Conservation (phyloP, 2,797 vertebrate species). For the Stomatorhinus walkeri region DNA sequence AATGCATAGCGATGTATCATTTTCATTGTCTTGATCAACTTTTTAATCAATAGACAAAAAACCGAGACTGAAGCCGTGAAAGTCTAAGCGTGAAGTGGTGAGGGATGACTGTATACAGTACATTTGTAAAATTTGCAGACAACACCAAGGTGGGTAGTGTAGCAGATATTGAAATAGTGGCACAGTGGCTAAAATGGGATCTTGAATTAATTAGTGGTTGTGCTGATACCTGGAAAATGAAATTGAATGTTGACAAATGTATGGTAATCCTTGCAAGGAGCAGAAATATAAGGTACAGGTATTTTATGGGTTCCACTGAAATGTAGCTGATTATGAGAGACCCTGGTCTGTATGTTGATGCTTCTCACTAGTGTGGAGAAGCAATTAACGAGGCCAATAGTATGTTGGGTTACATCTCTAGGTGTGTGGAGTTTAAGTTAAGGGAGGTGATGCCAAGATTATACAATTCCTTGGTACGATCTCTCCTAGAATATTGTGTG, state of each 20-base stretch:
- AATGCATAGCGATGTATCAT: no score
- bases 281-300: not conserved
- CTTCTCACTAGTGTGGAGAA: not conserved
- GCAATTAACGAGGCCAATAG: not conserved
- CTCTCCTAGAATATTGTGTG: not conserved
- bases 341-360: not conserved
- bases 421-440: not conserved
- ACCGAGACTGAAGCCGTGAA: no score
- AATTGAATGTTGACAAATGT: not conserved
- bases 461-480: not conserved
- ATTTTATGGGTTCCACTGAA: not conserved
- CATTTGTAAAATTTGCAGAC: no score
- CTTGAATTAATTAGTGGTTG: no score
- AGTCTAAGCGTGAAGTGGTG: no score
- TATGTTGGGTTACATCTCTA: not conserved
- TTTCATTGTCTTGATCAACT: no score
- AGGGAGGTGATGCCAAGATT: not conserved
- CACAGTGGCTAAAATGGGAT: no score
- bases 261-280: not conserved
- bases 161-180: no score
- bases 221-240: no score
- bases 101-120: no score
- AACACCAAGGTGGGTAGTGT: no score
- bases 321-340: not conserved
- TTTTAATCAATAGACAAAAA: no score